These are phyloP conservation scores for Cyaniris semiargus DNA, from an alignment of 2,888 invertebrate species.

Conservation along the genomic window DNA sequence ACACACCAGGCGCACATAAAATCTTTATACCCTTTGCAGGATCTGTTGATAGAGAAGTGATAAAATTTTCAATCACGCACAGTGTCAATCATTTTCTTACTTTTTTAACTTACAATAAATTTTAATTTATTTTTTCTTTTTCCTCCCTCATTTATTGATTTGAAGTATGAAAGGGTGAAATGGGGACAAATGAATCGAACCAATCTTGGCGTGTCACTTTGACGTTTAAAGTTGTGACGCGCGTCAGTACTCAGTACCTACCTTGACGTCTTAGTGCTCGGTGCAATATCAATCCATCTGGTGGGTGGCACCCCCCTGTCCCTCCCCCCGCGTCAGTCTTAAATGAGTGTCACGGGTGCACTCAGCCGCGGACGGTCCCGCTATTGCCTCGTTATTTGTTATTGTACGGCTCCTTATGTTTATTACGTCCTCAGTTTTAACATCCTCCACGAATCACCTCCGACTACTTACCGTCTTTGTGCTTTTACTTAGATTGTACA, in stretches of 20 bases:
- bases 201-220: slow-evolving; percentile 1
- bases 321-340: slow-evolving; percentile 71
- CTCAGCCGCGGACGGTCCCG: slow-evolving; percentile 66
- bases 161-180: not conserved
- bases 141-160: not conserved
- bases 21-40: not conserved
- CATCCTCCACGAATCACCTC: slow-evolving; percentile 36
- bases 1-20: slow-evolving; percentile 6
- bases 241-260: no score
- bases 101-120: not conserved
- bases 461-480: slow-evolving; percentile 1
- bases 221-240: slow-evolving; percentile 9
- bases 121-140: not conserved
- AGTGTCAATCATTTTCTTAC: not conserved
- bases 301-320: slow-evolving; percentile 50
- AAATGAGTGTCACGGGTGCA: slow-evolving; percentile 79
- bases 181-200: not conserved
- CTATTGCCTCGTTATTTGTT: slow-evolving; percentile 73
- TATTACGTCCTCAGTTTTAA: slow-evolving; percentile 44
- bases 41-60: slow-evolving; percentile 1
- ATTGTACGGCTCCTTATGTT: slow-evolving; percentile 57
- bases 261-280: slow-evolving; percentile 68
- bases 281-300: slow-evolving; percentile 80
- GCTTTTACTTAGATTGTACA: slow-evolving; percentile 12
- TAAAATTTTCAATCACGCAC: not conserved